phyloP scores from a whole-genome alignment of 23 tunicate genomes.

The Botrylloides violaceus region DNA sequence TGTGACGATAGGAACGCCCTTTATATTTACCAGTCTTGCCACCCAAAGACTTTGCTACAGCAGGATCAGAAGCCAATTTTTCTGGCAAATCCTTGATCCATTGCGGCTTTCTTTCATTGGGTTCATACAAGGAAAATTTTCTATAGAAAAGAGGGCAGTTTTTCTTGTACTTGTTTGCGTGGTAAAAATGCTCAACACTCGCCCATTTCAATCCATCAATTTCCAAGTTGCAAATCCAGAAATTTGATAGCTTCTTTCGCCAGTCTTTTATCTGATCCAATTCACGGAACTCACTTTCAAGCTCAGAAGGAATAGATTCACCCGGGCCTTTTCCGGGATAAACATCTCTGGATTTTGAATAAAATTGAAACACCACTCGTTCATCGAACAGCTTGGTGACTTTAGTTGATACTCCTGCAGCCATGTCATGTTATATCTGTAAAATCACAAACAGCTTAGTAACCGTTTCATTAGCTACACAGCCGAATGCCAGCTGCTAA shows the following conservation, averaged over 20 bases:
- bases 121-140: constrained; percentile 5
- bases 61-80: constrained; percentile 1
- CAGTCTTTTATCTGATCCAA: constrained; percentile 11
- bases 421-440: too few relatives aligned
- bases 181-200: constrained; percentile 15
- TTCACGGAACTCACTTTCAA: neutral
- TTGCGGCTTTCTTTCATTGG: neutral
- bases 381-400: constrained; percentile 2
- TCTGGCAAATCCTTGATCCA: constrained; percentile 12
- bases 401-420: too few relatives aligned
- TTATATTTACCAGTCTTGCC: constrained; percentile 13
- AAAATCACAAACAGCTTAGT: too few relatives aligned
- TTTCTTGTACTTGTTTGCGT: constrained; percentile 5
- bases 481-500: too few relatives aligned
- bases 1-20: neutral
- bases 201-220: constrained; percentile 21
- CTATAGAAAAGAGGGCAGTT: constrained; percentile 8
- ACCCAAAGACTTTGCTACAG: constrained; percentile 10
- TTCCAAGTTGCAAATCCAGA: neutral
- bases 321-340: constrained; percentile 11
- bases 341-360: constrained; percentile 8
- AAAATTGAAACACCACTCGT: constrained; percentile 7
- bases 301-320: neutral
- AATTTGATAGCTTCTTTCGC: constrained; percentile 16
- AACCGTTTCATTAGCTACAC: too few relatives aligned